A percentile compares a stretch with the other conserved stretches of the same genome.
phyloP scores from a whole-genome alignment of 1,140 invertebrate genomes.

The Psix sp. region DNA sequence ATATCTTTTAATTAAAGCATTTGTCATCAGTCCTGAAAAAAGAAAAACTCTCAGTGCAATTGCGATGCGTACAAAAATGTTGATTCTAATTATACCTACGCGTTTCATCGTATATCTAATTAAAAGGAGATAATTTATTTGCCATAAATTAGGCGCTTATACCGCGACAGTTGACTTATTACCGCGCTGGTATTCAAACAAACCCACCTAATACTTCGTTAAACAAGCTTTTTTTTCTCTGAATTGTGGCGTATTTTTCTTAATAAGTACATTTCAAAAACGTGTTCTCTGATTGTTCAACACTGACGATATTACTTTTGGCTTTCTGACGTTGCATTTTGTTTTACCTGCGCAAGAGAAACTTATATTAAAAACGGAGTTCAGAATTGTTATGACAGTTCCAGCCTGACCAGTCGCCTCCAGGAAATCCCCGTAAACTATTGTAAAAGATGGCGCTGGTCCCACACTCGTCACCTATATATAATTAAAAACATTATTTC shows the following conservation, averaged over 20 bases:
- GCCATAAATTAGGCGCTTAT: slow-evolving; percentile 18
- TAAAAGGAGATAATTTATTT: slow-evolving; percentile 25
- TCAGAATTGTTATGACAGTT: slow-evolving; percentile 69
- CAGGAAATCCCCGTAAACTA: slow-evolving; percentile 72
- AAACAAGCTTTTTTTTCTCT: slow-evolving; percentile 11
- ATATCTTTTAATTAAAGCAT: slow-evolving; percentile 68
- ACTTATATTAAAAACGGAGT: slow-evolving; percentile 73
- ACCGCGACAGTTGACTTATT: slow-evolving; percentile 4
- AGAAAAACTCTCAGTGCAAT: no score
- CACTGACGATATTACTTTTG: background rate
- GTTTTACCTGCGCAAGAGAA: slow-evolving; percentile 71
- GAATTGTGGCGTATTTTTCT: background rate
- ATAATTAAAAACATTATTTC: slow-evolving; percentile 11
- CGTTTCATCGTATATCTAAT: no score
- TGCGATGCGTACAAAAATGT: no score
- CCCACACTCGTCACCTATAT: slow-evolving; percentile 66
- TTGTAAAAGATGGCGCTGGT: slow-evolving; percentile 66
- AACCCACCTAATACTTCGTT: slow-evolving; percentile 7
- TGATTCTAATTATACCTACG: no score
- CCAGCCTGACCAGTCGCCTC: slow-evolving; percentile 68
- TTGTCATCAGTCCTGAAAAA: slow-evolving; percentile 68
- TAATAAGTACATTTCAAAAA: background rate
- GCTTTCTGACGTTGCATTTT: no score
- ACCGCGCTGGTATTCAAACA: slow-evolving; percentile 12
- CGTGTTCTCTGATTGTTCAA: no score